These are phyloP conservation scores for Platorchestia sp. DNA, from an alignment of 1,140 invertebrate species.

Conservation along the genomic window DNA sequence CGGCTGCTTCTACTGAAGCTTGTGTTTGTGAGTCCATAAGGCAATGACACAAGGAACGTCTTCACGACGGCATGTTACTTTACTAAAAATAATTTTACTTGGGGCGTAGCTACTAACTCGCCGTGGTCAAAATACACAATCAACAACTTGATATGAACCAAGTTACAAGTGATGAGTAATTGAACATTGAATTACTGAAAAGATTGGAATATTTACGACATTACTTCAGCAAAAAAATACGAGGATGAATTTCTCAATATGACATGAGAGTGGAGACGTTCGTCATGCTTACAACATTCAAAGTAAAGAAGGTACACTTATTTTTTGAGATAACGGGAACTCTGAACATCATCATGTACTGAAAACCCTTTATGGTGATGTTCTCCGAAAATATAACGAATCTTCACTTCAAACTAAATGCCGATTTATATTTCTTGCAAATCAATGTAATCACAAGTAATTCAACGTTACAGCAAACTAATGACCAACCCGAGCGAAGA, in stretches of 20 bases:
- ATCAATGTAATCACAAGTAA: no score
- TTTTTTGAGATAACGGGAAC: no score
- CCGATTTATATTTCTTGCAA: no score
- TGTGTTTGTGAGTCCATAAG: neutral
- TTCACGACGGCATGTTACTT: neutral
- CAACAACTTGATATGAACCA: neutral
- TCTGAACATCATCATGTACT: no score
- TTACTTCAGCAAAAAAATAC: neutral
- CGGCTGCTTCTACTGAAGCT: neutral
- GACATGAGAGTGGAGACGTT: neutral
- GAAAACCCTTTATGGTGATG: no score
- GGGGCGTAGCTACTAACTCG: neutral
- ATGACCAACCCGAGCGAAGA: no score
- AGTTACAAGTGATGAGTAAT: neutral
- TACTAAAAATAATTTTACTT: neutral
- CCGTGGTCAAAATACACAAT: neutral
- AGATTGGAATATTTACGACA: neutral
- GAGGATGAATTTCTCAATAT: neutral
- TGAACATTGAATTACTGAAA: neutral
- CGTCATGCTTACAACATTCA: neutral
- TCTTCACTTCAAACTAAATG: no score
- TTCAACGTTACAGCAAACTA: no score
- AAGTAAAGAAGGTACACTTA: no score
- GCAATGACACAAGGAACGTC: neutral
- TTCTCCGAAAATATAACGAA: no score